A percentile compares a stretch with the other conserved stretches of the same genome.
phyloP scores from a whole-genome alignment of 2,888 invertebrate genomes.

The Zaprionus lineosus region DNA sequence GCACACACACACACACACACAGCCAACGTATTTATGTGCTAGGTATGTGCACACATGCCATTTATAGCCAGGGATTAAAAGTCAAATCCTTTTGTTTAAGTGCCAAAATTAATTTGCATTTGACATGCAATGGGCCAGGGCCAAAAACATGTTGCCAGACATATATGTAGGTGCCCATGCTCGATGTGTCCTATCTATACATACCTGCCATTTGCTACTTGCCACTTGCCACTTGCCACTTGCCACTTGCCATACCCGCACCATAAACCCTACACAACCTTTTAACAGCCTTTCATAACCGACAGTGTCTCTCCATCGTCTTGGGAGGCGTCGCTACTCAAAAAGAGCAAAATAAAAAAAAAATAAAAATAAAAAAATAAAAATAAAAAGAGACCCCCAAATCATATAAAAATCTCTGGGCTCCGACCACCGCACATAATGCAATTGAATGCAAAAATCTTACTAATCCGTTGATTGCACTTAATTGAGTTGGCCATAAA shows the following conservation, averaged over 20 bases:
- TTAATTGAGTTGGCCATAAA: slow-evolving; percentile 78
- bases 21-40: slow-evolving; percentile 50
- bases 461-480: slow-evolving; percentile 73
- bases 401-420: too few species aligned
- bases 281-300: background rate
- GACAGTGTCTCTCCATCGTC: slow-evolving; percentile 19
- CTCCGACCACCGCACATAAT: too few species aligned
- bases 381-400: too few species aligned
- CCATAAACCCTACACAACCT: background rate
- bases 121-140: slow-evolving; percentile 71
- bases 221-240: too few species aligned
- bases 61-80: slow-evolving; percentile 78
- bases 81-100: slow-evolving; percentile 77
- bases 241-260: background rate
- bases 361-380: background rate
- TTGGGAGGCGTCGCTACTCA: slow-evolving; percentile 35
- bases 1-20: background rate
- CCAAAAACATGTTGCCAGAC: slow-evolving; percentile 66
- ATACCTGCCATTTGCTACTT: too few species aligned
- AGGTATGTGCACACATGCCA: slow-evolving; percentile 71
- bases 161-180: too few species aligned
- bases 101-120: slow-evolving; percentile 77
- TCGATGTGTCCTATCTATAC: too few species aligned
- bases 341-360: slow-evolving; percentile 2
- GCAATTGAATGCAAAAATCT: slow-evolving; percentile 71